Evolutionary conservation across 2,113 vertebrate genomes (phyloP).

Genomic region (Oenanthe oenanthe): DNA sequence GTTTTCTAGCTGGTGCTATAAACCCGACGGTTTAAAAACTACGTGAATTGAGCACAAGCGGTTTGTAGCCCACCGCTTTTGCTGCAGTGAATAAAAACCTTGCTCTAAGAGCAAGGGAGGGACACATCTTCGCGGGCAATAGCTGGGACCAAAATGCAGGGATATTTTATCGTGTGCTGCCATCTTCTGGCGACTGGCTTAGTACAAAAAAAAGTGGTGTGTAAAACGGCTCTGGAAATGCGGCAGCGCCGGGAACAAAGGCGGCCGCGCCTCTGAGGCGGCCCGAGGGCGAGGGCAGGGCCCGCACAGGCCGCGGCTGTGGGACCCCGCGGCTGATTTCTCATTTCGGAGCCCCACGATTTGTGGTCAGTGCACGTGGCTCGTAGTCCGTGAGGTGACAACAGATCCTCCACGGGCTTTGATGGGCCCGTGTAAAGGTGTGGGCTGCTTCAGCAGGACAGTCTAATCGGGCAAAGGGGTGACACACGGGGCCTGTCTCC

Average conservation of each 20-base stretch:
- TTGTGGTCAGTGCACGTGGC: neutral
- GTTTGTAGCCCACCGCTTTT: neutral
- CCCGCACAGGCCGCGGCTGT: rapidly evolving
- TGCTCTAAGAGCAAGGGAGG: neutral
- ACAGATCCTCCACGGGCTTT: rapidly evolving
- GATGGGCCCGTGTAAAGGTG: neutral
- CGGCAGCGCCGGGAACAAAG: neutral
- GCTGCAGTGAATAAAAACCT: neutral
- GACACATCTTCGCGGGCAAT: rapidly evolving
- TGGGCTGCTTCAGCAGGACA: neutral
- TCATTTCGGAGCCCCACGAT: rapidly evolving
- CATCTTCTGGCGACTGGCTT: neutral
- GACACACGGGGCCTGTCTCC: rapidly evolving
- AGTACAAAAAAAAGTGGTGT: rapidly evolving
- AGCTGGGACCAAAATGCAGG: too few species aligned
- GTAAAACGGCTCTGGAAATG: neutral
- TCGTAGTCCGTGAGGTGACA: neutral
- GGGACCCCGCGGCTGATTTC: rapidly evolving
- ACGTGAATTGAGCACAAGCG: neutral
- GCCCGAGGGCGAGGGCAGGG: rapidly evolving
- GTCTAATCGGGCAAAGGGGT: too few species aligned
- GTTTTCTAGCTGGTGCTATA: neutral
- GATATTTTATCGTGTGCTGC: neutral
- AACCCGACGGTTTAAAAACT: neutral
- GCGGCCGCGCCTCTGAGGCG: neutral